Evolutionary conservation across 2,888 invertebrate species (phyloP).

Genomic region (Spilosoma lubricipeda): DNA sequence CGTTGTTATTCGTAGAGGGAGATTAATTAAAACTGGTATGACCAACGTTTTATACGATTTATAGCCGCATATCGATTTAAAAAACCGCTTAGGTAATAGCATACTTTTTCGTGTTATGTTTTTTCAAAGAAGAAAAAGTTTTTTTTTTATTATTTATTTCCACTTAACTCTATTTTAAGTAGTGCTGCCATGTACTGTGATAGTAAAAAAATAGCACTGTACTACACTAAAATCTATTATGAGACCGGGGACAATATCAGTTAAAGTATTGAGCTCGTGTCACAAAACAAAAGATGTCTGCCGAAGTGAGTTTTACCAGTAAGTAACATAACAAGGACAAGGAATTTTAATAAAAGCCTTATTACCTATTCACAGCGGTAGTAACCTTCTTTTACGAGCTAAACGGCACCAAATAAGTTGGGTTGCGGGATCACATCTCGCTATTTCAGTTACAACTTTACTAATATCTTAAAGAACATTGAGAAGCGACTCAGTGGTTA

Average conservation of each 20-base stretch:
- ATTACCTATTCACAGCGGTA: constrained; percentile 83
- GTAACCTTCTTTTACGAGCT: constrained; percentile 81
- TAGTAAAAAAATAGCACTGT: no score
- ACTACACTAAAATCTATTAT: constrained; percentile 69
- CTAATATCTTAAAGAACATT: constrained; percentile 72
- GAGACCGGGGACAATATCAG: constrained; percentile 62
- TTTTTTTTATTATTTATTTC: constrained; percentile 10
- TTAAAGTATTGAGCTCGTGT: constrained; percentile 68
- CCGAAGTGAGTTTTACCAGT: constrained; percentile 65
- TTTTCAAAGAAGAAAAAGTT: no score
- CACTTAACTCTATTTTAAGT: constrained; percentile 51
- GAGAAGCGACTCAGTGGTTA: constrained; percentile 66
- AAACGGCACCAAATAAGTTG: constrained; percentile 70
- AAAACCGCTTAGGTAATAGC: not conserved
- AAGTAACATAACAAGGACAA: constrained; percentile 80
- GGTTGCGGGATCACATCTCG: constrained; percentile 65
- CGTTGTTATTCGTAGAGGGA: constrained; percentile 66
- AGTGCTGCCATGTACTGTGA: constrained; percentile 39
- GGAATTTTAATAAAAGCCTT: constrained; percentile 85
- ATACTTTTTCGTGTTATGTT: no score
- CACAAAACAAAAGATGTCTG: constrained; percentile 74
- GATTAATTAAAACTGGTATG: constrained; percentile 70
- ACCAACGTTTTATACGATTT: constrained; percentile 49
- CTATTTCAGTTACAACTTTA: constrained; percentile 69
- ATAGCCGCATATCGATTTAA: constrained; percentile 11